Evolutionary conservation across 1,140 invertebrate genomes (phyloP), one percentile per base, ranked within the genome.

Genomic region (Diorhabda carinulata): DNA sequence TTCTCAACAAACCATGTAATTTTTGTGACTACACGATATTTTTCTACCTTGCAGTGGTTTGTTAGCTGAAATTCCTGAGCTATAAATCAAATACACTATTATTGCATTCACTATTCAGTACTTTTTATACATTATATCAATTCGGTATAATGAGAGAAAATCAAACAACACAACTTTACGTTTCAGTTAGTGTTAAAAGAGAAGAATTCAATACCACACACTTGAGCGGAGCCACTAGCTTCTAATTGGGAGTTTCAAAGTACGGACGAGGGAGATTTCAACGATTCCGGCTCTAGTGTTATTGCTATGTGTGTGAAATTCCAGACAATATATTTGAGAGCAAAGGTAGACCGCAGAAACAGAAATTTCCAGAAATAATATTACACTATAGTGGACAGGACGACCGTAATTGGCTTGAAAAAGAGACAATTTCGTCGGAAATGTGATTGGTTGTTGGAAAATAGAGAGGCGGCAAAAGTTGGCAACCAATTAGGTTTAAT

Each of bases 301-400:
- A 64, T 64, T 64, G 41, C 63, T 64, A 8, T 64, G 63, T 6
- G 63, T 64, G 63, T 64, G 63, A 64, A 64, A 64, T 64, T 64
- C 63, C 25, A 57, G 44, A 64, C 63, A 64, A 64, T 64, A 64
- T 64, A 64, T 64, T 64, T 64, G 40, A 10, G 63, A 64, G 63
- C 45, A 44, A 25, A 64, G 63, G 63, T 57, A 64, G 63, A 64
- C 63, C 63, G 40, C 63, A 64, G 63, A 57, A 64, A 43, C n/a
- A 64, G 63, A 64, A 64, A 52, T 64, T 43, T 64, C 10, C 43
- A 64, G 63, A 64, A 64, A 64, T 64, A 64, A 64, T 64, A 64
- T 64, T 64, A 64, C 63, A 40, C 45, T n/a, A 56, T 57, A 44
- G 43, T 57, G 47, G 63, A 64, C 63, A 56, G 63, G 43, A 40